Evolutionary conservation across 1,140 invertebrate genomes (phyloP).

Genomic region (Stenopsyche tienmushanensis): DNA sequence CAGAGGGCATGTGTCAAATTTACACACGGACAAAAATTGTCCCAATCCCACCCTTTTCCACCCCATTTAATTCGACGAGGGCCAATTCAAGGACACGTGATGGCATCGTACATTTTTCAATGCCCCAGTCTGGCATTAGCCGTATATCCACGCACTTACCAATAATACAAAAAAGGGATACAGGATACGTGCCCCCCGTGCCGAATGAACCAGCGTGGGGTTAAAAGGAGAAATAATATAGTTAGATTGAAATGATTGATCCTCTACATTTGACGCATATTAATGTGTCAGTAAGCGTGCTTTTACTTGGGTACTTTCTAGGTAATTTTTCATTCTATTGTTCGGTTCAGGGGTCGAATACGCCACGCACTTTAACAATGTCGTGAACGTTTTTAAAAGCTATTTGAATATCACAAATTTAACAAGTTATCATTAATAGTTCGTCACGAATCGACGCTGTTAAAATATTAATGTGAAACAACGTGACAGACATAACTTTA

Average conservation of each 20-base stretch:
- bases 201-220: conserved; percentile 5
- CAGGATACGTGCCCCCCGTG: conserved; percentile 7
- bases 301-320: conserved; percentile 4
- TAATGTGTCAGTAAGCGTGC: conserved; percentile 1
- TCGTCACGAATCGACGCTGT: too few species aligned
- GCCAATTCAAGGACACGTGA: too few species aligned
- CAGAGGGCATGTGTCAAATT: too few species aligned
- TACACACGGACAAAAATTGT: too few species aligned
- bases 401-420: too few species aligned
- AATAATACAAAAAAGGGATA: conserved; percentile 6
- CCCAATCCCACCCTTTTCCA: conserved; percentile 10
- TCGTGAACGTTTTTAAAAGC: background rate
- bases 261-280: background rate
- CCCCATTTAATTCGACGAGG: conserved; percentile 3
- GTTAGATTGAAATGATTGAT: background rate
- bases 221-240: conserved; percentile 10
- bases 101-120: conserved; percentile 11
- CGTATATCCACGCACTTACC: background rate
- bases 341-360: too few species aligned
- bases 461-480: too few species aligned
- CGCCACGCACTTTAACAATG: too few species aligned
- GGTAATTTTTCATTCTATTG: too few species aligned
- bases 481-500: too few species aligned
- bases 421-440: too few species aligned
- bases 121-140: background rate